These are phyloP conservation scores for Drosophila setifemur DNA, from an alignment of 1,140 invertebrate species.

Conservation along the genomic window DNA sequence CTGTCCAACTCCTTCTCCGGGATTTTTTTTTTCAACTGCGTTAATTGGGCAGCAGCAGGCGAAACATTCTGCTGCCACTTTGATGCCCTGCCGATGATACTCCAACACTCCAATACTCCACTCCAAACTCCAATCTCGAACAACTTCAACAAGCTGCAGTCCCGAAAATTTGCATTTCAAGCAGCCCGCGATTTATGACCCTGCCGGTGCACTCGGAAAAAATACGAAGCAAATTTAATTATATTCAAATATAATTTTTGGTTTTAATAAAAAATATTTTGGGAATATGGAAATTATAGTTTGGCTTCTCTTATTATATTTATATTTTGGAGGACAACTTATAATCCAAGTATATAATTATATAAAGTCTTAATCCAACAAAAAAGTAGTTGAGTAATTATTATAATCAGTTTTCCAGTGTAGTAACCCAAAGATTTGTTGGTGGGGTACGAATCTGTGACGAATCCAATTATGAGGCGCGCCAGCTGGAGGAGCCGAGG, in stretches of 20 bases:
- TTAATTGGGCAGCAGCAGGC: constrained; percentile 49
- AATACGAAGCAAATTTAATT: too few relatives aligned
- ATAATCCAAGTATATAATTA: too few relatives aligned
- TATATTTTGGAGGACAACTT: too few relatives aligned
- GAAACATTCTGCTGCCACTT: constrained; percentile 71
- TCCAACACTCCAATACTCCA: constrained; percentile 20
- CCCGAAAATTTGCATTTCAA: constrained; percentile 76
- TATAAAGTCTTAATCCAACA: too few relatives aligned
- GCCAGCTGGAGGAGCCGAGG: constrained; percentile 54
- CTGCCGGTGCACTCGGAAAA: background rate
- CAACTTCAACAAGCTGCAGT: constrained; percentile 45
- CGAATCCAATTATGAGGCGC: constrained; percentile 79
- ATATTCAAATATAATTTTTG: too few relatives aligned
- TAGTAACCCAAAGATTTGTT: too few relatives aligned
- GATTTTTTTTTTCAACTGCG: constrained; percentile 5
- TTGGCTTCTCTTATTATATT: too few relatives aligned
- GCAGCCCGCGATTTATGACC: constrained; percentile 76
- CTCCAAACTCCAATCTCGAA: too few relatives aligned
- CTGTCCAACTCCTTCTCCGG: background rate
- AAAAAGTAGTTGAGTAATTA: too few relatives aligned
- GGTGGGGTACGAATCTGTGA: constrained; percentile 46
- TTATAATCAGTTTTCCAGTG: too few relatives aligned
- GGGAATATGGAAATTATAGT: too few relatives aligned
- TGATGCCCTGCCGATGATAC: constrained; percentile 78
- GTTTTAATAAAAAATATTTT: too few relatives aligned